Evolutionary conservation across 2,113 vertebrate species (phyloP).

Genomic region (Empidonax alnorum): DNA sequence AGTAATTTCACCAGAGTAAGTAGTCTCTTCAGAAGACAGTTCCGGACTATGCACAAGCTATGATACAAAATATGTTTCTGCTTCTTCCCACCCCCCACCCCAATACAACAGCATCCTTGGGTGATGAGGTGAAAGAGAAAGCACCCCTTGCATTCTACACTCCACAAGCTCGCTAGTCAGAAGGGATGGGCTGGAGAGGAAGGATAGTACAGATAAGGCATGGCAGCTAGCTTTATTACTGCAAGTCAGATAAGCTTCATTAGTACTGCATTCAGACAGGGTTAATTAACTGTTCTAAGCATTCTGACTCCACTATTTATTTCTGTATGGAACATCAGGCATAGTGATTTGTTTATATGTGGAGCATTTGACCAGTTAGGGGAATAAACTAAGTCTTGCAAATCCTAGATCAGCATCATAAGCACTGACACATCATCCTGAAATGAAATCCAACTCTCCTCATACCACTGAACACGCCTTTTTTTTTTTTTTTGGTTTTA

Average conservation of each 20-base stretch:
- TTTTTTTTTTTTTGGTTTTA: neutral
- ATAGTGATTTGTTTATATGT: neutral
- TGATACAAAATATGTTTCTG: neutral
- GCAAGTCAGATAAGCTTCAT: neutral
- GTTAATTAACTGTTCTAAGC: neutral
- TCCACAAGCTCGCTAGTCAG: neutral
- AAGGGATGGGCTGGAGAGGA: neutral
- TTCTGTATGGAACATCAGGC: neutral
- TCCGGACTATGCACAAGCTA: neutral
- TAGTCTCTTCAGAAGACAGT: neutral
- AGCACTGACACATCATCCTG: neutral
- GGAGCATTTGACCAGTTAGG: neutral
- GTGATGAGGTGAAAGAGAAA: neutral
- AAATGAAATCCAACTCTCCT: neutral
- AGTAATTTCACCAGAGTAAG: neutral
- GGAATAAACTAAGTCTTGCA: neutral
- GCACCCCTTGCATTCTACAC: accelerated
- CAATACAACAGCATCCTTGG: neutral
- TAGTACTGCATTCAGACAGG: neutral
- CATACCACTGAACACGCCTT: neutral
- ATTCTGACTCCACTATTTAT: neutral
- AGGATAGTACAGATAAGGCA: neutral
- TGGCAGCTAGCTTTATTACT: neutral
- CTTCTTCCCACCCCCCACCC: too few species aligned
- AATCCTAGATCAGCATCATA: neutral